Evolutionary conservation across 1,140 invertebrate species (phyloP).

Genomic region (Drosophila baimaii): DNA sequence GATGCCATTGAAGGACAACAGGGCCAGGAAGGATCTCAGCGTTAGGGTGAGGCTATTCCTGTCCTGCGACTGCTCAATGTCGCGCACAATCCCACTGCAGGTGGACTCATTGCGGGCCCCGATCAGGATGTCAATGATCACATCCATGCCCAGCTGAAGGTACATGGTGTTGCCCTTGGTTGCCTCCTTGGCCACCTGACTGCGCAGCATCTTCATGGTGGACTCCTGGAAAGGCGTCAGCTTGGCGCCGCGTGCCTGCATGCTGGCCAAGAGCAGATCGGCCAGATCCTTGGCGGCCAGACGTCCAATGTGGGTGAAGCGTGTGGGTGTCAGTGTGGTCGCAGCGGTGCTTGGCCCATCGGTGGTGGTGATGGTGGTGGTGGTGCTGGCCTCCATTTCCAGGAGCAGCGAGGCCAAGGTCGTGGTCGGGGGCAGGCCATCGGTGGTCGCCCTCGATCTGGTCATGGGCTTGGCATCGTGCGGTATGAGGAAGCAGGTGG

Average conservation of each 20-base stretch:
- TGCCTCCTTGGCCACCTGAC: constrained; percentile 26
- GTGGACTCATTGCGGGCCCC: constrained; percentile 45
- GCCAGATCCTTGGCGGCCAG: constrained; percentile 71
- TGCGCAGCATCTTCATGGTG: constrained; percentile 49
- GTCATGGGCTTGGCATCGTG: constrained; percentile 62
- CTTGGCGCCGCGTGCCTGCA: constrained; percentile 58
- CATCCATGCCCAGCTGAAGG: constrained; percentile 65
- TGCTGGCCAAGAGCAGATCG: constrained; percentile 69
- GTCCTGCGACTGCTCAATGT: constrained; percentile 60
- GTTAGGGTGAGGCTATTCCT: constrained; percentile 55
- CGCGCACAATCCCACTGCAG: constrained; percentile 53
- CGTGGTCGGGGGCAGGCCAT: constrained; percentile 6
- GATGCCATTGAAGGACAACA: constrained; percentile 63
- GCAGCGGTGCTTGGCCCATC: not conserved
- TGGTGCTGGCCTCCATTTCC: constrained; percentile 14
- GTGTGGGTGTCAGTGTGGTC: not conserved
- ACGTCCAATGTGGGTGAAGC: constrained; percentile 47
- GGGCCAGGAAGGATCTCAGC: constrained; percentile 58
- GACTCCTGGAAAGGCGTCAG: constrained; percentile 39
- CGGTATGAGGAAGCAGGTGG: constrained; percentile 67
- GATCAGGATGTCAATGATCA: constrained; percentile 65
- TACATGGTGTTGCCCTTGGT: constrained; percentile 32
- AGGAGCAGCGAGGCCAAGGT: constrained; percentile 20
- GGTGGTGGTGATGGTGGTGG: too few species aligned
- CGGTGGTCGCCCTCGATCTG: not conserved